Base-by-base conservation (phyloP, 2,888 invertebrate species). In the Zaprionus obscuricornis region DNA sequence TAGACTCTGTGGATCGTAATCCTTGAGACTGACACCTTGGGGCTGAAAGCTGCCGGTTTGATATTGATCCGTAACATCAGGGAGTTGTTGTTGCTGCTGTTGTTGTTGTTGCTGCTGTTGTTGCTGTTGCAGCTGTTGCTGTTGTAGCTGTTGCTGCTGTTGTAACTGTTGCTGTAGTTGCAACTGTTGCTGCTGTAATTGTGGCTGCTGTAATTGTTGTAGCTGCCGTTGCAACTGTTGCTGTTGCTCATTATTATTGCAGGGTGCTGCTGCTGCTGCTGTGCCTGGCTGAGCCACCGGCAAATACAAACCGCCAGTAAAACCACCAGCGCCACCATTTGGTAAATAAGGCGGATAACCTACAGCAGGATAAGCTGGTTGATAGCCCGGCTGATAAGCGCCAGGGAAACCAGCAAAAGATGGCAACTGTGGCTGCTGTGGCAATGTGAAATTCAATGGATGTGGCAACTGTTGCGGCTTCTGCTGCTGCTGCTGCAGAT, bases 1-100 rank as follows among this genome's bases (percentile, higher is more conserved):
- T 34, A 66, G 51, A 24, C 37, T 65, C 46, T 71, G 66, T 2
- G 77, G 59, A 46, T 81, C 66, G 57, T 85, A 66, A n/a, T 76
- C 76, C 40, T 70, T 74, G 37, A 86, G 73, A 0, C 71, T 62
- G 1, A 62, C 66, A 2, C 42, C 24, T 5, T 66, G 60, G 0
- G 78, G 64, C 4, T 78, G 66, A 16, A 86, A 83, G 4, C 76
- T 24, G 20, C 34, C 71, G 0, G 67, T 65, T 16, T 75, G 83
- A 42, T 86, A 83, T 27, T 83, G 82, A 16, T 85, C 86, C 0
- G 75, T 43, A 2, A 83, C 54, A 3, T 42, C 22, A 5, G 82
- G 86, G 24, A 83, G 8, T 20, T 73, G 70, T 51, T 65, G 83
- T 42, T 58, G 69, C 22, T 34, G 52, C 1, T 45, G 58, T 5